These are phyloP conservation scores for Crocodylus rhombifer DNA, from an alignment of 2,797 vertebrate genomes.

Conservation along the genomic window DNA sequence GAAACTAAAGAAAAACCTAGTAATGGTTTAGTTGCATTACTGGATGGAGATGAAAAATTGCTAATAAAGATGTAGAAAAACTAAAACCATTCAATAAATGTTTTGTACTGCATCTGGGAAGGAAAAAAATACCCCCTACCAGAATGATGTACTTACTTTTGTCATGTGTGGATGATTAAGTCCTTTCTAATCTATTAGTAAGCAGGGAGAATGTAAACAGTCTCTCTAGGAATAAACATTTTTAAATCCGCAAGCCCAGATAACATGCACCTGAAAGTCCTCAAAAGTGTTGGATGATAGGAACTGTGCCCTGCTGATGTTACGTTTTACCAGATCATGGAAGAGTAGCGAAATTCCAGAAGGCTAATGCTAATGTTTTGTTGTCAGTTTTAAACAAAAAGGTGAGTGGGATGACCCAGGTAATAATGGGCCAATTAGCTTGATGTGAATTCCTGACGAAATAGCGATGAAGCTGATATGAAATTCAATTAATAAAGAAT, in stretches of 20 bases:
- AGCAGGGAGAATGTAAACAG: constrained; percentile 35
- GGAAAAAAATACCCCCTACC: neutral
- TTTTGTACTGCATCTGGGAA: constrained; percentile 26
- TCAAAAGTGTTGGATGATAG: neutral
- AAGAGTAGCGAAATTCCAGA: neutral
- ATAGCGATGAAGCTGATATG: neutral
- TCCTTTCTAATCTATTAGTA: constrained; percentile 11
- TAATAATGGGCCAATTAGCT: neutral
- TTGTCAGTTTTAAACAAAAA: neutral
- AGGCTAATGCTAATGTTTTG: neutral
- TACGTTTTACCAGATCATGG: neutral
- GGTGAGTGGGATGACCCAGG: neutral
- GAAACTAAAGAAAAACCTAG: neutral
- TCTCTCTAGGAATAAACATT: neutral
- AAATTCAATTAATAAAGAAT: neutral
- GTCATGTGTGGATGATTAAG: neutral
- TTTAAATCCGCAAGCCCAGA: neutral
- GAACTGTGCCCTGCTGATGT: neutral
- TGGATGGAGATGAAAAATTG: neutral
- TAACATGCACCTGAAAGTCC: neutral
- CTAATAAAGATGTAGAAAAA: constrained; percentile 19
- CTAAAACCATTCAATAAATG: neutral
- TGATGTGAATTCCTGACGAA: neutral
- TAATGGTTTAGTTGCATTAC: neutral
- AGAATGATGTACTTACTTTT: neutral